phyloP scores from a whole-genome alignment of 1,140 invertebrate species.

The Drosophila guanche region DNA sequence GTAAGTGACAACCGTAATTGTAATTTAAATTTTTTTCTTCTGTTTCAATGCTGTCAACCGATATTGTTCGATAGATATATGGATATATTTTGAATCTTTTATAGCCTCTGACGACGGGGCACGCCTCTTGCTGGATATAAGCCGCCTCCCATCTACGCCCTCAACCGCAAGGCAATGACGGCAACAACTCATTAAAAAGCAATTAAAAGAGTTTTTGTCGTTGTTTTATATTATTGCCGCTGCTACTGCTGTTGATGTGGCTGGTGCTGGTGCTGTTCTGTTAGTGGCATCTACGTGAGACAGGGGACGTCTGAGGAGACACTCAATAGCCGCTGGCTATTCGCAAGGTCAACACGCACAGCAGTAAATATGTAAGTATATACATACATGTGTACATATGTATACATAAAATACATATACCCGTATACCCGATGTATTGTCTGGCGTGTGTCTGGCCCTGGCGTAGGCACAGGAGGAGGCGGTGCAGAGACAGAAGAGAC shows the following conservation, averaged over 20 bases:
- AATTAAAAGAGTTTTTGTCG: constrained; percentile 60
- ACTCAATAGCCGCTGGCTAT: constrained; percentile 54
- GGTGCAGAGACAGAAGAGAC: background rate
- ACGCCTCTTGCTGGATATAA: constrained; percentile 1
- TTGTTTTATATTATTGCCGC: constrained; percentile 10
- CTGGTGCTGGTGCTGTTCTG: too few species aligned
- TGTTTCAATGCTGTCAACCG: constrained; percentile 55
- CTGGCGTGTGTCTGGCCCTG: constrained; percentile 47
- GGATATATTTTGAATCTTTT: constrained; percentile 14
- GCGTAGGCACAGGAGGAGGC: too few species aligned
- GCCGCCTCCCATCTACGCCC: constrained; percentile 6
- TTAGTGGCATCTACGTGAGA: constrained; percentile 8
- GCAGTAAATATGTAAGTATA: constrained; percentile 18
- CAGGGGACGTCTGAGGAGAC: constrained; percentile 25
- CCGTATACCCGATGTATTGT: constrained; percentile 34
- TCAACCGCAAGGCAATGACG: constrained; percentile 18
- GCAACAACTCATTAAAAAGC: constrained; percentile 64
- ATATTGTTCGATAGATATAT: constrained; percentile 53
- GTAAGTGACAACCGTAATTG: background rate
- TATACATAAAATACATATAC: background rate
- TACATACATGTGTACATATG: constrained; percentile 23
- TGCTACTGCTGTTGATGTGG: too few species aligned
- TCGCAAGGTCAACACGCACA: constrained; percentile 66
- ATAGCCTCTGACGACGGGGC: constrained; percentile 8
- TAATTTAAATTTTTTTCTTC: constrained; percentile 55